These are phyloP conservation scores for Anthonomus grandis DNA, from an alignment of 1,140 invertebrate species.

Conservation along the genomic window DNA sequence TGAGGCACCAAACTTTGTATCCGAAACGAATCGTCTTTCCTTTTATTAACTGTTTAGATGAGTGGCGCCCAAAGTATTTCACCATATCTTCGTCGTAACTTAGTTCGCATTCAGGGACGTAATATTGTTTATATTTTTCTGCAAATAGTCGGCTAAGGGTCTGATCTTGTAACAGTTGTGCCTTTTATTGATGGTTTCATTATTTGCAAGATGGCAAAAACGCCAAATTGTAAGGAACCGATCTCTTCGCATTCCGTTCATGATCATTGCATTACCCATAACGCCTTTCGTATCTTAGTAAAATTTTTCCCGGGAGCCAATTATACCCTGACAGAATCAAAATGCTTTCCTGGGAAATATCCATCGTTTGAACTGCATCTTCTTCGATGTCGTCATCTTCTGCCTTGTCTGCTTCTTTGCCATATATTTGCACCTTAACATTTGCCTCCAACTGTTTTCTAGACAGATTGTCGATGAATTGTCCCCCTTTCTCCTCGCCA, in stretches of 20 bases:
- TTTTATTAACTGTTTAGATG: neutral
- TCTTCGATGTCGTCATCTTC: neutral
- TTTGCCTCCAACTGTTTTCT: constrained; percentile 7
- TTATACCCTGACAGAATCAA: neutral
- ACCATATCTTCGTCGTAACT: neutral
- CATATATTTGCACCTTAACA: constrained; percentile 8
- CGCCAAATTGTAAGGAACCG: constrained; percentile 18
- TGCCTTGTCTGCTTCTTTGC: too few species aligned
- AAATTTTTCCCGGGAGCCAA: neutral
- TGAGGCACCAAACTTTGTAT: neutral
- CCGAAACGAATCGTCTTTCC: neutral
- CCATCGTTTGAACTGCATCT: neutral
- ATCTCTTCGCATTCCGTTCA: too few species aligned
- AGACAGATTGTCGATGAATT: constrained; percentile 14
- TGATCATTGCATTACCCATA: neutral
- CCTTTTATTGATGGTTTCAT: neutral
- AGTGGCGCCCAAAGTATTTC: neutral
- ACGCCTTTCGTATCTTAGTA: neutral
- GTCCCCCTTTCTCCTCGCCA: constrained; percentile 20
- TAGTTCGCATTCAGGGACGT: too few species aligned
- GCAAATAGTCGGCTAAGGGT: too few species aligned
- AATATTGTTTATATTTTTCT: constrained; percentile 4
- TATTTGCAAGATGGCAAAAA: neutral
- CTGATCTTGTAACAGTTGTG: neutral
- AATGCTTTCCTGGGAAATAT: neutral